Evolutionary conservation across 2,113 vertebrate genomes (phyloP).

Genomic region (Neogobius melanostomus): DNA sequence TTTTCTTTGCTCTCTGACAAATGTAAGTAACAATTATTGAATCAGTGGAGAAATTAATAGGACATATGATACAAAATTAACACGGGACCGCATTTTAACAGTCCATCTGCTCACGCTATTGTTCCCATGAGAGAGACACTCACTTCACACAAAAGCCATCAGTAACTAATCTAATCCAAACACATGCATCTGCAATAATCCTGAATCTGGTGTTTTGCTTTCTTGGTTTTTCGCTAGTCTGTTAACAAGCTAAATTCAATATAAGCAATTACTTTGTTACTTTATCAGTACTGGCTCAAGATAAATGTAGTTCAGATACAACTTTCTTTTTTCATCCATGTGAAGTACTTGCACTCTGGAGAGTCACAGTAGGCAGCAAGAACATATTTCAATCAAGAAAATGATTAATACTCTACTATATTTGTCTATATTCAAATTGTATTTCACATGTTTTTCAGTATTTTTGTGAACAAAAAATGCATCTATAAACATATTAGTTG

Average conservation of each 20-base stretch:
- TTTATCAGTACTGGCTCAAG: not conserved
- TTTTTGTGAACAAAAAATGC: no score
- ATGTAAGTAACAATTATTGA: slow-evolving; percentile 19
- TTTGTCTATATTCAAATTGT: no score
- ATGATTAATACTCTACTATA: no score
- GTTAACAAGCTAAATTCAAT: not conserved
- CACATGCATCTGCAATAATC: not conserved
- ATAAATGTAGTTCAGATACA: no score
- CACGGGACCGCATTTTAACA: slow-evolving; percentile 44
- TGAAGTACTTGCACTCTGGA: no score
- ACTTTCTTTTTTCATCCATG: no score
- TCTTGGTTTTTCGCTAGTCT: not conserved
- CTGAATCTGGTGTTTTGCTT: slow-evolving; percentile 5
- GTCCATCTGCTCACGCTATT: slow-evolving; percentile 59
- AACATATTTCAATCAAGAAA: no score
- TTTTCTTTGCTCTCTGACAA: slow-evolving; percentile 8
- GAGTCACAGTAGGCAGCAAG: no score
- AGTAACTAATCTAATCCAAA: slow-evolving; percentile 27
- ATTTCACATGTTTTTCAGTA: no score
- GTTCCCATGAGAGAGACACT: slow-evolving; percentile 51
- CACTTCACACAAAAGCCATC: slow-evolving; percentile 34
- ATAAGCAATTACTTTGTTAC: not conserved
- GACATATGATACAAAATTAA: slow-evolving; percentile 57
- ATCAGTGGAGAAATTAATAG: slow-evolving; percentile 44
- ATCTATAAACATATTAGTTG: no score